phyloP scores from a whole-genome alignment of 2,888 invertebrate species.

The Agriotes lineatus region DNA sequence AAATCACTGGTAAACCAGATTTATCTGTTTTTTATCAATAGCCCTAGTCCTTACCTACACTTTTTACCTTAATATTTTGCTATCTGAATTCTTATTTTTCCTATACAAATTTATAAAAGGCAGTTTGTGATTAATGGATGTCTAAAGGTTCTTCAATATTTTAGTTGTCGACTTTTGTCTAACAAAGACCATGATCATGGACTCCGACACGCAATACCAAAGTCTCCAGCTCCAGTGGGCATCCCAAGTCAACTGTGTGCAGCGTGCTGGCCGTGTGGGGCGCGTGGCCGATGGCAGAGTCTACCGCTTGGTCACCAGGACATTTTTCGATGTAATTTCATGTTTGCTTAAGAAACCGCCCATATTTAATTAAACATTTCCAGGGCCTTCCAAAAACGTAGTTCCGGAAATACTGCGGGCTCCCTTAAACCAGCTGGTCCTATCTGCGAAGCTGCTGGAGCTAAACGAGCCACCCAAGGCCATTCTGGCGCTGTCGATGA shows the following conservation, averaged over 20 bases:
- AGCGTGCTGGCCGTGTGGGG: slow-evolving; percentile 92
- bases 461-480: slow-evolving; percentile 83
- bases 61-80: too few relatives aligned
- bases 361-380: neutral
- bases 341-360: neutral
- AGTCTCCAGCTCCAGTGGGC: slow-evolving; percentile 88
- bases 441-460: slow-evolving; percentile 85
- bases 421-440: slow-evolving; percentile 83
- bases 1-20: too few relatives aligned
- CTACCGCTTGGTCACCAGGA: slow-evolving; percentile 80
- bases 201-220: slow-evolving; percentile 82
- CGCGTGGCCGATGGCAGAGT: slow-evolving; percentile 88
- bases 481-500: slow-evolving; percentile 85
- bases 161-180: slow-evolving; percentile 97
- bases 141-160: too few relatives aligned
- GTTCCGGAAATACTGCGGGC: slow-evolving; percentile 84
- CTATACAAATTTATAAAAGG: too few relatives aligned
- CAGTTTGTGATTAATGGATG: too few relatives aligned
- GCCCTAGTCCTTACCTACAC: too few relatives aligned
- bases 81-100: slow-evolving; percentile 50
- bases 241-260: slow-evolving; percentile 88
- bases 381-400: slow-evolving; percentile 55
- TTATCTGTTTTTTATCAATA: too few relatives aligned
- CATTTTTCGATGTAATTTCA: slow-evolving; percentile 75
- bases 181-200: slow-evolving; percentile 84